Conservation (phyloP, 2,888 invertebrate genomes). For the Papilio protenor region DNA sequence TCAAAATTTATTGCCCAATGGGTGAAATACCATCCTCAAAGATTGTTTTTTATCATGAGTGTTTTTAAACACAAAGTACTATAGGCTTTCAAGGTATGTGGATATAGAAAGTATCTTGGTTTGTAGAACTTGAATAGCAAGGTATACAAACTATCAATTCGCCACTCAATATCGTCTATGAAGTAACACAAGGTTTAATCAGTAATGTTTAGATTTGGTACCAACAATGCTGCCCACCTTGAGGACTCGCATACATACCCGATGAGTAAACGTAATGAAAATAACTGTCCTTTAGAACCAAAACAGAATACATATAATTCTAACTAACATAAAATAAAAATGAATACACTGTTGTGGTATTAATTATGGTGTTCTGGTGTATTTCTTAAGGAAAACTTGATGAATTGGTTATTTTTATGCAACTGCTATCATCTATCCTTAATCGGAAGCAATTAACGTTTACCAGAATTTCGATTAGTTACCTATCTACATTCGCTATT, state of each 20-base stretch:
- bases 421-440: background rate
- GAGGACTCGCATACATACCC: background rate
- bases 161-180: conserved; percentile 7
- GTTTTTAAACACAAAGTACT: too few relatives aligned
- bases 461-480: background rate
- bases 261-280: conserved; percentile 9
- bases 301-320: background rate
- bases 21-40: background rate
- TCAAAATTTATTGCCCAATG: background rate
- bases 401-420: background rate
- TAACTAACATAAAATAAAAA: background rate
- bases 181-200: background rate
- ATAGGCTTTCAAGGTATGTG: background rate
- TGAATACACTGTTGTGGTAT: background rate
- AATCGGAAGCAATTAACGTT: background rate
- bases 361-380: background rate
- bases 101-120: background rate
- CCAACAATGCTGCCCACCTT: background rate
- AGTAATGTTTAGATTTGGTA: background rate
- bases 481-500: background rate
- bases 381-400: background rate
- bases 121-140: background rate
- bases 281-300: background rate
- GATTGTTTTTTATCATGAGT: too few relatives aligned
- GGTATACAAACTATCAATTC: background rate